A percentile compares a stretch with the other conserved stretches of the same genome.
Conservation (phyloP, 2,888 invertebrate species). For the Heliothis peltigera region DNA sequence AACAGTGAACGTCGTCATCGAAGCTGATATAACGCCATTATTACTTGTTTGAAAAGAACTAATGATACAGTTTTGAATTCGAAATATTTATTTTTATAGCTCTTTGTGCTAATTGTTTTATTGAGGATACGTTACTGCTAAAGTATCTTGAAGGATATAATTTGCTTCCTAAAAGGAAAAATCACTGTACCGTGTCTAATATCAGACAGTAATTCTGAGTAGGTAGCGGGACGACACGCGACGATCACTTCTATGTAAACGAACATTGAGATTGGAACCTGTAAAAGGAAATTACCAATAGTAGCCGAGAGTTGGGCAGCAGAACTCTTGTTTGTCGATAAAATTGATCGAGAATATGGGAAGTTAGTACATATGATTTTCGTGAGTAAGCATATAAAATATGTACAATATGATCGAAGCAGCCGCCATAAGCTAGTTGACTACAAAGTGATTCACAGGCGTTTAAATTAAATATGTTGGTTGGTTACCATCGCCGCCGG, state of each 20-base stretch:
- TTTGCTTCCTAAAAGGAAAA: constrained; percentile 7
- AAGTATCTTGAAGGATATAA: neutral
- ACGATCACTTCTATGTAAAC: constrained; percentile 10
- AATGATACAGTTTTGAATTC: constrained; percentile 10
- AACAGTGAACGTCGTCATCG: constrained; percentile 33
- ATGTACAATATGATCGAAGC: constrained; percentile 48
- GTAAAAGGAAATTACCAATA: constrained; percentile 31
- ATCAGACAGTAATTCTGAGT: neutral
- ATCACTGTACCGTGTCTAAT: neutral
- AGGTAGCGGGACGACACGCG: neutral
- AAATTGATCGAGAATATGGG: constrained; percentile 31
- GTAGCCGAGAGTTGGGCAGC: too few species aligned
- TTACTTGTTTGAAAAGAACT: constrained; percentile 22
- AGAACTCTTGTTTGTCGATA: constrained; percentile 25
- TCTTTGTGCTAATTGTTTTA: constrained; percentile 13
- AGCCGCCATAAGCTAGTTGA: constrained; percentile 62
- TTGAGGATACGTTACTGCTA: constrained; percentile 5
- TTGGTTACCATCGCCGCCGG: constrained; percentile 70
- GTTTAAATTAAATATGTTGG: constrained; percentile 71
- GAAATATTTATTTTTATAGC: constrained; percentile 11
- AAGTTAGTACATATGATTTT: constrained; percentile 27
- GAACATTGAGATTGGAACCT: constrained; percentile 16
- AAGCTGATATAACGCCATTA: constrained; percentile 25
- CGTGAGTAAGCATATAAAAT: constrained; percentile 47
- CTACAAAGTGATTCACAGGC: constrained; percentile 73